A percentile compares a stretch with the other conserved stretches of the same genome.
These are phyloP conservation scores for Limnodromus scolopaceus DNA, from an alignment of 2,797 vertebrate genomes.

Conservation along the genomic window DNA sequence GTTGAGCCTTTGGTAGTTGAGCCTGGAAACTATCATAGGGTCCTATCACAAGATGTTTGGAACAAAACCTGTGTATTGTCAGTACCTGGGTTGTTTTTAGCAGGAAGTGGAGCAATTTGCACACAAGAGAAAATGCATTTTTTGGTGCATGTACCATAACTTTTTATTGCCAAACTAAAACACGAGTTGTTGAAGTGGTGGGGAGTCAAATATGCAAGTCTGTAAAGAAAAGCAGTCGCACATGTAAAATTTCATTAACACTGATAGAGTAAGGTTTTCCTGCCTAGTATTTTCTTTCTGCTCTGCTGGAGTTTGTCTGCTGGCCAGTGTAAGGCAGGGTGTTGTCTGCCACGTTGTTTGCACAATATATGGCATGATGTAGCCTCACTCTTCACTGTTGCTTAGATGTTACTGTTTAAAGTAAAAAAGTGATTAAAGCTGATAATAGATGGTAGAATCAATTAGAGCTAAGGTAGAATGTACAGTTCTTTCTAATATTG, in stretches of 20 bases:
- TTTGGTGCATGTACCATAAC: background rate
- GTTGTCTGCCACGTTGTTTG: background rate
- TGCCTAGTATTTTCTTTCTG: background rate
- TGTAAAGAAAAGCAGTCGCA: background rate
- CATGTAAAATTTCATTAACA: background rate
- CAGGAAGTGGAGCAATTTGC: background rate
- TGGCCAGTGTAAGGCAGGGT: background rate
- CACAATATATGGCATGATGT: background rate
- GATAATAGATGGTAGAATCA: background rate
- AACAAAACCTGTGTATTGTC: background rate
- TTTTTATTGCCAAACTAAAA: background rate
- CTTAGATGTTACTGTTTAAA: background rate
- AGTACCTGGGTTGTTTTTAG: background rate
- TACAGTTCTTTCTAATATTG: background rate
- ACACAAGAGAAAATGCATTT: background rate
- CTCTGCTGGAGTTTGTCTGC: background rate
- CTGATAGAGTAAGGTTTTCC: background rate
- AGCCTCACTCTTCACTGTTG: background rate
- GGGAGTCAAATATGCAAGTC: background rate
- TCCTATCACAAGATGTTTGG: background rate
- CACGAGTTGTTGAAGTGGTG: background rate
- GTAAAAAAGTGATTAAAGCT: background rate
- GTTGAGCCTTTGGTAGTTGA: background rate
- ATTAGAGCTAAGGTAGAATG: background rate
- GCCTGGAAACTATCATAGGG: background rate